These are phyloP conservation scores for Meloe dianella DNA, from an alignment of 2,888 invertebrate species.

Conservation along the genomic window DNA sequence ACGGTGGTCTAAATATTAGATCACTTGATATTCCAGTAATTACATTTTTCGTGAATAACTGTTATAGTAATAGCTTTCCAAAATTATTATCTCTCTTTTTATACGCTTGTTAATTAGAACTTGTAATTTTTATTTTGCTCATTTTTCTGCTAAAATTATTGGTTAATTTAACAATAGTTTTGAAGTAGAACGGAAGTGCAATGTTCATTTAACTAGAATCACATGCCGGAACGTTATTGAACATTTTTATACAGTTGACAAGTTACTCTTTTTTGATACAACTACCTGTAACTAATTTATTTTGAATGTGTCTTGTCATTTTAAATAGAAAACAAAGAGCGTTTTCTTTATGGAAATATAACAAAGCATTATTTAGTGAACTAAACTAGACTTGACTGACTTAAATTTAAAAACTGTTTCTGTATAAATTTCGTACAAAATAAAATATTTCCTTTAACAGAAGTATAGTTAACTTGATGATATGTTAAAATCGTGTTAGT, in stretches of 20 bases:
- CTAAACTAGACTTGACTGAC: not conserved
- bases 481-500: not conserved
- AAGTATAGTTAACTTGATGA: not conserved
- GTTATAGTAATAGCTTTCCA: not conserved
- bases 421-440: too few species aligned
- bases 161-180: slow-evolving; percentile 2
- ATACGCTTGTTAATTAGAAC: not conserved
- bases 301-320: not conserved
- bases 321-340: not conserved
- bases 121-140: not conserved
- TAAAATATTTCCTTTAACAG: too few species aligned
- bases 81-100: not conserved
- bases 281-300: slow-evolving; percentile 7
- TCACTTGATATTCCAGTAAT: not conserved
- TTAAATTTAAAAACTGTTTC: too few species aligned
- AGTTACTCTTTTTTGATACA: not conserved
- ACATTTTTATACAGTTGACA: not conserved
- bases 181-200: slow-evolving; percentile 29
- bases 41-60: not conserved
- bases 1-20: not conserved
- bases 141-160: not conserved
- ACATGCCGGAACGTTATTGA: slow-evolving; percentile 25
- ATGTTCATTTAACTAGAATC: slow-evolving; percentile 26
- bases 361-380: not conserved
- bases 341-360: not conserved